A percentile compares a stretch with the other conserved stretches of the same genome.
Conservation (phyloP, 2,797 vertebrate genomes). For the Tamandua tetradactyla region DNA sequence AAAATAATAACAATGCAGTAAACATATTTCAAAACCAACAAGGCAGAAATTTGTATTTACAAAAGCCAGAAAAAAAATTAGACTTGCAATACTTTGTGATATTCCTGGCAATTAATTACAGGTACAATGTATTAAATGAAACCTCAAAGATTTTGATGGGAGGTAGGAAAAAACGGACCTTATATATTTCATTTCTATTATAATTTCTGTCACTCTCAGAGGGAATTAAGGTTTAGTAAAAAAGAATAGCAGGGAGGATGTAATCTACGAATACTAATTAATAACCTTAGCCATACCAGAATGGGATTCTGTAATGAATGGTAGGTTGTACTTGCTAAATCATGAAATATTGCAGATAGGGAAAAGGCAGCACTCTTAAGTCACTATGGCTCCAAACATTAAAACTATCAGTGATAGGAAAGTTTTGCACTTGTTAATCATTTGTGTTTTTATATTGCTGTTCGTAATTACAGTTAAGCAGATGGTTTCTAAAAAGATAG, state of each 20-base stretch:
- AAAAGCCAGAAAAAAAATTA: conserved; percentile 56
- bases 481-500: conserved; percentile 75
- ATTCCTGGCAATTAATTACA: conserved; percentile 60
- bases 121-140: conserved; percentile 7
- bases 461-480: conserved; percentile 78
- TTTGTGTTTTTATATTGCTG: conserved; percentile 65
- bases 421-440: conserved; percentile 70
- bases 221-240: conserved; percentile 70
- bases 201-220: conserved; percentile 44
- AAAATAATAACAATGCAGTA: conserved; percentile 60
- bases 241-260: conserved; percentile 62
- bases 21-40: conserved; percentile 53
- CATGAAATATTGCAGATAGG: conserved; percentile 69
- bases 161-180: neutral
- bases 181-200: conserved; percentile 63
- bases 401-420: conserved; percentile 50
- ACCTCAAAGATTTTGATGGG: conserved; percentile 38
- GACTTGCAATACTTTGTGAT: conserved; percentile 25
- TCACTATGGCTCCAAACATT: conserved; percentile 52
- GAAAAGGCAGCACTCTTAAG: conserved; percentile 41
- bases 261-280: conserved; percentile 69
- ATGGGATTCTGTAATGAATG: conserved; percentile 67
- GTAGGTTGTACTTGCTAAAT: conserved; percentile 65
- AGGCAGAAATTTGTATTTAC: conserved; percentile 59
- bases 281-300: conserved; percentile 43